Evolutionary conservation across 2,888 invertebrate genomes (phyloP).

Genomic region (Lasioglossum marginatum): DNA sequence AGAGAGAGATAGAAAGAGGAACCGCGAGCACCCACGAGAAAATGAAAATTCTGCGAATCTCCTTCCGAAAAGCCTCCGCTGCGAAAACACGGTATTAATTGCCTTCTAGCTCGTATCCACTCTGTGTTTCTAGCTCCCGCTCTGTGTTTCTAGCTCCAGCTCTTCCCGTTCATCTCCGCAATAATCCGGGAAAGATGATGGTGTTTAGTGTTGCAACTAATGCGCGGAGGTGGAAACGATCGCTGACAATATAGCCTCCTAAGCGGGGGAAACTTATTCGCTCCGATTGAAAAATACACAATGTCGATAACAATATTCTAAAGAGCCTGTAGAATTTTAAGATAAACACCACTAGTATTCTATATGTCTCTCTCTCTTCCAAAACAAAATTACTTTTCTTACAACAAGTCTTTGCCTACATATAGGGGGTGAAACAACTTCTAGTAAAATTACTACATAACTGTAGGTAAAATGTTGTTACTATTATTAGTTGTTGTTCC

Average conservation of each 20-base stretch:
- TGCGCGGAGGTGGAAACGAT: neutral
- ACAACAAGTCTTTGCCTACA: no score
- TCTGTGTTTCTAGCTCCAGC: neutral
- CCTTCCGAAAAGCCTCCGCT: neutral
- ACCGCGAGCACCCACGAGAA: constrained; percentile 33
- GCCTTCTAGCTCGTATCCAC: neutral
- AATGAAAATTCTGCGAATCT: constrained; percentile 62
- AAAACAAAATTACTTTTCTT: no score
- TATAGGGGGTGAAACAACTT: no score
- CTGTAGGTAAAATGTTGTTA: no score
- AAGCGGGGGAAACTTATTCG: no score
- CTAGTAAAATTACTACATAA: no score
- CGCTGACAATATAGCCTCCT: neutral
- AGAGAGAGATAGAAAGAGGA: neutral
- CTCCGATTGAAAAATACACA: no score
- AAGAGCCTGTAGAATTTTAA: no score
- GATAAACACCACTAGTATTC: no score
- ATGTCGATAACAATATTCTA: no score
- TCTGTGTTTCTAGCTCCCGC: neutral
- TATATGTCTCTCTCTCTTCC: no score
- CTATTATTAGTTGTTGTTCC: no score
- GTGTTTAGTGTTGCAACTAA: neutral
- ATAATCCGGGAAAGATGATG: neutral
- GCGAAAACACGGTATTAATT: constrained; percentile 10
- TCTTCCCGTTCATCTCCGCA: neutral